These are phyloP conservation scores for Silurus lanzhouensis DNA, from an alignment of 2,797 vertebrate species.

Conservation along the genomic window DNA sequence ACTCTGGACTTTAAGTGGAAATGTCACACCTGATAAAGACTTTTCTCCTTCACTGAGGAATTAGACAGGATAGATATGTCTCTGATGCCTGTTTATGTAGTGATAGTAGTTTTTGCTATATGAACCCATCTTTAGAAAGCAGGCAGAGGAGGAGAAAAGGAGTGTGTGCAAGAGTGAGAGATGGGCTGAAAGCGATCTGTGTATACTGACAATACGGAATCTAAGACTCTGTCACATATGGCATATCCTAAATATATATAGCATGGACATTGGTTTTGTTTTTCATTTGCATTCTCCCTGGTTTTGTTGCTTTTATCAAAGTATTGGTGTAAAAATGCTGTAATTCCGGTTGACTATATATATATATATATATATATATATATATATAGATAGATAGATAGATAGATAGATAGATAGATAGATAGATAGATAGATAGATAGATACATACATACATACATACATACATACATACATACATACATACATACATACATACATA, in stretches of 20 bases:
- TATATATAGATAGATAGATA: too few relatives aligned
- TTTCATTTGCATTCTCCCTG: not conserved
- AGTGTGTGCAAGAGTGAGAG: not conserved
- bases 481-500: not conserved
- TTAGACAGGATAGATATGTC: conserved; percentile 48
- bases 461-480: too few relatives aligned
- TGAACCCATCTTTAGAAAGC: conserved; percentile 5
- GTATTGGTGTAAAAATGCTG: not conserved
- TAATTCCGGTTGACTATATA: not conserved
- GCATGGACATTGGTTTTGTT: too few relatives aligned
- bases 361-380: too few relatives aligned
- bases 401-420: too few relatives aligned
- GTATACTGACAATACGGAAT: not conserved
- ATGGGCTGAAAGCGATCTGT: too few relatives aligned
- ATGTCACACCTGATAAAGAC: conserved; percentile 49
- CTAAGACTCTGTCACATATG: not conserved
- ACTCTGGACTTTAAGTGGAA: conserved; percentile 5
- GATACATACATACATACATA: too few relatives aligned
- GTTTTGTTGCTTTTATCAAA: not conserved
- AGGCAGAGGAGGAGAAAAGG: not conserved
- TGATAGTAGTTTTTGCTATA: conserved; percentile 47
- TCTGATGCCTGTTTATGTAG: conserved; percentile 57
- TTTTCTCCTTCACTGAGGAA: conserved; percentile 62
- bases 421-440: too few relatives aligned
- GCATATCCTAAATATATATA: not conserved